Conservation (phyloP, 2,797 vertebrate species). For the Chelon auratus region DNA sequence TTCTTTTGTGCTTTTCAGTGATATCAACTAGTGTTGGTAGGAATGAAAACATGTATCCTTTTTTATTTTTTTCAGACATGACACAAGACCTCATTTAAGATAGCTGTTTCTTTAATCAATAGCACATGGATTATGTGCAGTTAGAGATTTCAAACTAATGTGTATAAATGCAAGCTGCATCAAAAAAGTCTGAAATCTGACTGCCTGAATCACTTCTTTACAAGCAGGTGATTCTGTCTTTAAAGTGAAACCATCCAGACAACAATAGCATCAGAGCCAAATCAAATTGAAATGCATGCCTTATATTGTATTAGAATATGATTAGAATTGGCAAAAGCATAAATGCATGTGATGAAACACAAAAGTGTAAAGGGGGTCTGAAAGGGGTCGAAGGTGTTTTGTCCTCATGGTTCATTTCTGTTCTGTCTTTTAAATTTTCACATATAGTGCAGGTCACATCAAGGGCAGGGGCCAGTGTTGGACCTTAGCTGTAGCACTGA, state of each 20-base stretch:
- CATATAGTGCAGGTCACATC: slow-evolving; percentile 8
- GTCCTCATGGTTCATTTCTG: not conserved
- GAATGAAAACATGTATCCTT: slow-evolving; percentile 14
- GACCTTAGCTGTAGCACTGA: slow-evolving; percentile 11
- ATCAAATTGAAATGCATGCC: slow-evolving; percentile 26
- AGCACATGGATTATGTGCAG: not conserved
- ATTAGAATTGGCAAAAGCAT: not conserved
- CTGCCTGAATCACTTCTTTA: not conserved
- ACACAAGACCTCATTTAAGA: not conserved
- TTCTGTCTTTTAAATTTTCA: slow-evolving; percentile 17
- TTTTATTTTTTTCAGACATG: not conserved
- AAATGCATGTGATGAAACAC: slow-evolving; percentile 29
- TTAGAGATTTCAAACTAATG: not conserved
- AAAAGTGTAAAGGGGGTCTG: slow-evolving; percentile 7
- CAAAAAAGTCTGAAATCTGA: not conserved
- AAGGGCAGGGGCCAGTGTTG: not conserved
- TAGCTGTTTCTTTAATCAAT: slow-evolving; percentile 15
- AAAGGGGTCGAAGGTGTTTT: slow-evolving; percentile 3
- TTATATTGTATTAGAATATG: not conserved
- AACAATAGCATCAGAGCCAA: not conserved
- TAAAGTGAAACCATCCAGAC: not conserved
- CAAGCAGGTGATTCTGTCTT: not conserved
- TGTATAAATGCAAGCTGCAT: not conserved
- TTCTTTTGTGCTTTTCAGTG: not conserved
- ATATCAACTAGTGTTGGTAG: not conserved